These are phyloP conservation scores for Mylabris sibirica DNA, from an alignment of 2,888 invertebrate species.

Conservation along the genomic window DNA sequence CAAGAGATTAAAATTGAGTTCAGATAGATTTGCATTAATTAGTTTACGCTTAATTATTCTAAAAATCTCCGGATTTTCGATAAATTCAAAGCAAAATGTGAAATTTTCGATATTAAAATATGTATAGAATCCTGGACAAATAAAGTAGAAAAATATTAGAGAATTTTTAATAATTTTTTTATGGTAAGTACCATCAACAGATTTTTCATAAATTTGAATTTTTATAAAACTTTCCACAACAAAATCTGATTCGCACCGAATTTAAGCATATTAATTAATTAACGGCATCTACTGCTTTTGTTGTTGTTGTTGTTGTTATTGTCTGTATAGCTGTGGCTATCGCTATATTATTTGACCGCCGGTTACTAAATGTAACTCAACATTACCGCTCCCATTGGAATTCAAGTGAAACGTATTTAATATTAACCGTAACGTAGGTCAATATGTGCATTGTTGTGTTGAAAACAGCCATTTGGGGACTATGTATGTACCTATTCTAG, in stretches of 20 bases:
- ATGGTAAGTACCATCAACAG: not conserved
- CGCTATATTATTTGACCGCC: constrained; percentile 20
- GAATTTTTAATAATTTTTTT: not conserved
- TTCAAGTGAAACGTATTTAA: constrained; percentile 21
- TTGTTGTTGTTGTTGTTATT: not conserved
- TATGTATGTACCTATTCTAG: constrained; percentile 25
- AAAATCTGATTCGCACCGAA: not conserved
- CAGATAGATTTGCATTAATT: not conserved
- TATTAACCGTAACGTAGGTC: constrained; percentile 38
- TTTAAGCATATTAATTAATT: not conserved
- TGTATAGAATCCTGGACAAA: not conserved
- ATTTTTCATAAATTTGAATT: not conserved
- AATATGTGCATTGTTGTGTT: constrained; percentile 38
- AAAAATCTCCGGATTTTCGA: not conserved
- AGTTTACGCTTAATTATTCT: not conserved
- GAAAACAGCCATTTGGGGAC: constrained; percentile 35
- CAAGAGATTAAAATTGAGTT: no score
- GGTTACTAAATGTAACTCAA: constrained; percentile 27
- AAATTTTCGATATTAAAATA: not conserved
- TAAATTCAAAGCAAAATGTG: not conserved
- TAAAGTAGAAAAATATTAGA: not conserved
- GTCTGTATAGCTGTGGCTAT: not conserved
- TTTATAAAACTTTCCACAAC: not conserved
- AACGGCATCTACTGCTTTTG: not conserved
- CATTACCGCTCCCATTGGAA: constrained; percentile 24